A percentile compares a stretch with the other conserved stretches of the same genome.
Conservation (phyloP, 2,888 invertebrate species). For the Dicyrtoma fusca region DNA sequence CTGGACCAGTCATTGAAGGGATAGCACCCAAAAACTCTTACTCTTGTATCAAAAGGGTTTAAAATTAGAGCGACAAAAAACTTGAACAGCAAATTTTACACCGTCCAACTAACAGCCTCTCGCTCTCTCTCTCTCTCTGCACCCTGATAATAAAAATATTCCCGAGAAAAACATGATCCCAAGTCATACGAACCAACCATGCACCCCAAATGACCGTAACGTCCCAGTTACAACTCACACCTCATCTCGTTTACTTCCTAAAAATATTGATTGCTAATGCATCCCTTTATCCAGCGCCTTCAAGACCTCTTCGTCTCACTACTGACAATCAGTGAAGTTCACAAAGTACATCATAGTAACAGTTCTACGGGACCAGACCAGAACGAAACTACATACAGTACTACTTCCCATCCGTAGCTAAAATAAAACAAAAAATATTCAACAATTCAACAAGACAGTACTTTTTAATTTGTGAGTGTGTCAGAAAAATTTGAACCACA, state of each 20-base stretch:
- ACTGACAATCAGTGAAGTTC: too few species aligned
- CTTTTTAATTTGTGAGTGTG: too few species aligned
- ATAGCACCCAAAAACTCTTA: conserved; percentile 38
- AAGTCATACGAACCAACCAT: conserved; percentile 4
- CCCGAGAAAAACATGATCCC: conserved; percentile 8
- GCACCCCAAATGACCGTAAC: conserved; percentile 22
- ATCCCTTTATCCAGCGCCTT: too few species aligned
- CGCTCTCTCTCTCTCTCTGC: neutral
- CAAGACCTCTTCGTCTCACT: neutral
- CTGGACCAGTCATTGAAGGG: conserved; percentile 30
- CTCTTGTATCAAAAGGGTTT: conserved; percentile 39
- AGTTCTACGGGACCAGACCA: too few species aligned
- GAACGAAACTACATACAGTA: too few species aligned
- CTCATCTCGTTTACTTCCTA: conserved; percentile 10
- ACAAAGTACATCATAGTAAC: too few species aligned
- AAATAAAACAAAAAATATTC: too few species aligned
- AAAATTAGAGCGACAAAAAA: conserved; percentile 42
- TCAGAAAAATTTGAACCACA: too few species aligned
- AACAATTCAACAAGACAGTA: too few species aligned
- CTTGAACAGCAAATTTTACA: conserved; percentile 35
- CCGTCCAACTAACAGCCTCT: neutral
- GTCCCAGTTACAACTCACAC: conserved; percentile 33
- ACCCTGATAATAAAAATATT: conserved; percentile 11
- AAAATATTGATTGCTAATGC: neutral
- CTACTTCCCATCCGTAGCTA: too few species aligned